phyloP scores from a whole-genome alignment of 2,888 invertebrate species.

The Leptopilina drosophilae region DNA sequence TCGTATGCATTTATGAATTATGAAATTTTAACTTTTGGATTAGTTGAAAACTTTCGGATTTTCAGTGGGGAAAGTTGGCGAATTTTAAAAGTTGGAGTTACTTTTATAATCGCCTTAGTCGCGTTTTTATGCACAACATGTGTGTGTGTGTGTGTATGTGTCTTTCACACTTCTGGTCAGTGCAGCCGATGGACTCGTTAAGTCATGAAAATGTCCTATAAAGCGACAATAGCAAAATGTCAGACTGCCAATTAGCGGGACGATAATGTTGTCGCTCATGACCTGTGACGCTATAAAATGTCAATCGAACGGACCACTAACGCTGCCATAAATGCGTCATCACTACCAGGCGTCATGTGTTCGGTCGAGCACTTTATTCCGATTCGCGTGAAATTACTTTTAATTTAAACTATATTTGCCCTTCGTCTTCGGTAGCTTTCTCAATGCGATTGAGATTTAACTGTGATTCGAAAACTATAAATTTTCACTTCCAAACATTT shows the following conservation, averaged over 20 bases:
- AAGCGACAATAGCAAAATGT: conserved; percentile 64
- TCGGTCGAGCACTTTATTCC: conserved; percentile 50
- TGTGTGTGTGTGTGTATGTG: neutral
- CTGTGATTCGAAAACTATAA: no score
- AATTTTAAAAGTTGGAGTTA: conserved; percentile 32
- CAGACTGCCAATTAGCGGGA: conserved; percentile 68
- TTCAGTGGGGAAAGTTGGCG: neutral
- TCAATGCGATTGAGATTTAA: no score
- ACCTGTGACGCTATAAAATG: conserved; percentile 69
- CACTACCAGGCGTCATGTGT: conserved; percentile 32
- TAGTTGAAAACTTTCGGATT: neutral
- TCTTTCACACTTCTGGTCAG: conserved; percentile 10
- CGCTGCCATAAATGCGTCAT: conserved; percentile 54
- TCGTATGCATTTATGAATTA: no score
- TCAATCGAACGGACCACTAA: conserved; percentile 65
- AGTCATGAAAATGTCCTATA: conserved; percentile 59
- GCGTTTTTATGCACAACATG: conserved; percentile 5
- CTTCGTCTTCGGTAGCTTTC: neutral
- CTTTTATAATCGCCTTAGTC: conserved; percentile 32
- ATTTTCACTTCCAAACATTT: no score
- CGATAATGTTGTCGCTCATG: conserved; percentile 64
- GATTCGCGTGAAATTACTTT: neutral
- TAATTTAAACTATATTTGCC: neutral
- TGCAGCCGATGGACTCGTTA: conserved; percentile 57
- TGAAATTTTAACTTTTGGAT: no score